Conservation (phyloP, 2,797 vertebrate species). For the Prunella strophiata region DNA sequence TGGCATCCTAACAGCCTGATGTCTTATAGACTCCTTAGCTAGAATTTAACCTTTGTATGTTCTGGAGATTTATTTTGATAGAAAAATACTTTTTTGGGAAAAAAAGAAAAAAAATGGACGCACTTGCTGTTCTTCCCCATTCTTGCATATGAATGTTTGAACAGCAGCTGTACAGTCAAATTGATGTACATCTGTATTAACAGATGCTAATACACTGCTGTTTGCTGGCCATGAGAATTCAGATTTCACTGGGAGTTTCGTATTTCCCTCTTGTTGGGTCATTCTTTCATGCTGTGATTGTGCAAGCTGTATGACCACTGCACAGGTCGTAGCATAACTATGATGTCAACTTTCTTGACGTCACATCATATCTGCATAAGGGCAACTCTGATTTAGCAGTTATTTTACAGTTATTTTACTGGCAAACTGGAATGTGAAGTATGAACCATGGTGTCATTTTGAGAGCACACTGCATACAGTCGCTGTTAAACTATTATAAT, state of each 20-base stretch:
- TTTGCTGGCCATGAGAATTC: not conserved
- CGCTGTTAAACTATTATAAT: not conserved
- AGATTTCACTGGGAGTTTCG: not conserved
- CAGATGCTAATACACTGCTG: fast-evolving
- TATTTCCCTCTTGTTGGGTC: not conserved
- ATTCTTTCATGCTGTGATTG: not conserved
- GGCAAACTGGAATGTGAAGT: not conserved
- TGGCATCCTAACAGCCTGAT: fast-evolving
- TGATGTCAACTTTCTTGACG: not conserved
- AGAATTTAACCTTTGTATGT: not conserved
- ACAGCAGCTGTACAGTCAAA: not conserved
- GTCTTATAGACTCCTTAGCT: not conserved
- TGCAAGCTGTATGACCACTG: not conserved
- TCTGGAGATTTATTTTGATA: not conserved
- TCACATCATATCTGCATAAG: not conserved
- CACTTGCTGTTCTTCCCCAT: not conserved
- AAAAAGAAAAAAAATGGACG: not conserved
- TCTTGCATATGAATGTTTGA: not conserved
- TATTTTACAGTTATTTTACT: not conserved
- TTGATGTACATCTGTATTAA: not conserved
- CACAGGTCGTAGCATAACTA: not conserved
- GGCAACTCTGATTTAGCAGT: not conserved
- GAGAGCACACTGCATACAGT: not conserved
- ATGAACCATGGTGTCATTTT: not conserved
- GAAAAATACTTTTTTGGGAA: not conserved